A percentile compares a stretch with the other conserved stretches of the same genome.
These are phyloP conservation scores for Thunnus albacares DNA, from an alignment of 2,797 vertebrate genomes.

Conservation along the genomic window DNA sequence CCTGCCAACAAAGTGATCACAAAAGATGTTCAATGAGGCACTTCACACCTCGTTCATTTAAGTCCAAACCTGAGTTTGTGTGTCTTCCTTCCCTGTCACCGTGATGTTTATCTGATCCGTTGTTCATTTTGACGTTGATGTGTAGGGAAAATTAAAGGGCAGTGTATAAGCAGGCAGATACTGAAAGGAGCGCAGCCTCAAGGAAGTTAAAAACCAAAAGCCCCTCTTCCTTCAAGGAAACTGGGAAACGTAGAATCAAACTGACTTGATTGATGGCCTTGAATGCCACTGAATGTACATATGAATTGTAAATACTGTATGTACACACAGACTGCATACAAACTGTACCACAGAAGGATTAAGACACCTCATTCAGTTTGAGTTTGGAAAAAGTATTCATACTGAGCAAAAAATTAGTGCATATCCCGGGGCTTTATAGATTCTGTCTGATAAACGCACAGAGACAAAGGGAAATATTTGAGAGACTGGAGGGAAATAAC, in stretches of 20 bases:
- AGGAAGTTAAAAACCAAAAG: not conserved
- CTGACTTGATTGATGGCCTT: not conserved
- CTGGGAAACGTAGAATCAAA: not conserved
- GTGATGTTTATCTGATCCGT: not conserved
- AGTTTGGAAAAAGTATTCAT: no score
- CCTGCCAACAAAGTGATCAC: not conserved
- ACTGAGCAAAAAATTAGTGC: no score
- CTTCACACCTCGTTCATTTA: no score
- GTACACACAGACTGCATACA: not conserved
- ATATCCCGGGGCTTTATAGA: no score
- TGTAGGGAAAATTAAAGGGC: not conserved
- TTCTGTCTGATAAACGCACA: no score
- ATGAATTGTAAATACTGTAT: not conserved
- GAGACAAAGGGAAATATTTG: no score
- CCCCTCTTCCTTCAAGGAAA: not conserved
- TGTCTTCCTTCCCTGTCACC: not conserved
- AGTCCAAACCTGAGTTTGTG: not conserved
- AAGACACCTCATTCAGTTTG: no score
- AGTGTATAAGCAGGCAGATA: not conserved
- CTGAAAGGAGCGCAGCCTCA: not conserved
- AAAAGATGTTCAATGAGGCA: not conserved
- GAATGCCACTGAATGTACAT: no score
- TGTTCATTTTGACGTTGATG: conserved; percentile 5
- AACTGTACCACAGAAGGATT: no score
- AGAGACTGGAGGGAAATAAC: no score